Conservation (phyloP, 2,113 vertebrate genomes). For the Dicrurus megarhynchus region DNA sequence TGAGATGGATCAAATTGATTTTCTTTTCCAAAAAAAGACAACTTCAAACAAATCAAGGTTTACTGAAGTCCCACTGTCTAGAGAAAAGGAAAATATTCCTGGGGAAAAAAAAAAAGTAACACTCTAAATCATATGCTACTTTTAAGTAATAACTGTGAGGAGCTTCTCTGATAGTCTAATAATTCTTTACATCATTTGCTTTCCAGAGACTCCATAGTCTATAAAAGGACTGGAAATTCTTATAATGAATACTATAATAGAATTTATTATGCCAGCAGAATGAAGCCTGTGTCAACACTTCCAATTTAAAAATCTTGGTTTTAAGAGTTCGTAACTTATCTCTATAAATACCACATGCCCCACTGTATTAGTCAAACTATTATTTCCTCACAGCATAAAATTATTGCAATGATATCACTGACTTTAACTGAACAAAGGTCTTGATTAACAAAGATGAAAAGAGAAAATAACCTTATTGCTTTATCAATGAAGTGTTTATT, state of each 20-base stretch:
- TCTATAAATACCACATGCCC: neutral
- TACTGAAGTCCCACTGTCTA: neutral
- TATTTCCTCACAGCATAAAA: neutral
- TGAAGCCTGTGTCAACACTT: slow-evolving; percentile 32
- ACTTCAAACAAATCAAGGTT: neutral
- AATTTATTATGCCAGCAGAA: slow-evolving; percentile 38
- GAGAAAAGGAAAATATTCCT: neutral
- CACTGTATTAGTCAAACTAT: neutral
- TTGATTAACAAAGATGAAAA: neutral
- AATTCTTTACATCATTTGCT: slow-evolving; percentile 3
- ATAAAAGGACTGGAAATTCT: slow-evolving; percentile 60
- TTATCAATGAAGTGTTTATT: neutral
- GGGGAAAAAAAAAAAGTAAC: neutral
- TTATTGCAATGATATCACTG: neutral
- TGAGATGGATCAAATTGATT: neutral
- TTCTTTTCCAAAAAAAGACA: neutral
- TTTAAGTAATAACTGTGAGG: neutral
- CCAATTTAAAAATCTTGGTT: slow-evolving; percentile 28
- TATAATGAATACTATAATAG: slow-evolving; percentile 23
- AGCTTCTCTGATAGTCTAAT: neutral
- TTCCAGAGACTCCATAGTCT: slow-evolving; percentile 1
- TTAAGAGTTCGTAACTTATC: neutral
- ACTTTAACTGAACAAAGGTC: neutral
- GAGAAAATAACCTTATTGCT: neutral
- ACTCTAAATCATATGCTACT: neutral